Evolutionary conservation across 2,888 invertebrate genomes (phyloP).

Genomic region (Augiades crinisus): DNA sequence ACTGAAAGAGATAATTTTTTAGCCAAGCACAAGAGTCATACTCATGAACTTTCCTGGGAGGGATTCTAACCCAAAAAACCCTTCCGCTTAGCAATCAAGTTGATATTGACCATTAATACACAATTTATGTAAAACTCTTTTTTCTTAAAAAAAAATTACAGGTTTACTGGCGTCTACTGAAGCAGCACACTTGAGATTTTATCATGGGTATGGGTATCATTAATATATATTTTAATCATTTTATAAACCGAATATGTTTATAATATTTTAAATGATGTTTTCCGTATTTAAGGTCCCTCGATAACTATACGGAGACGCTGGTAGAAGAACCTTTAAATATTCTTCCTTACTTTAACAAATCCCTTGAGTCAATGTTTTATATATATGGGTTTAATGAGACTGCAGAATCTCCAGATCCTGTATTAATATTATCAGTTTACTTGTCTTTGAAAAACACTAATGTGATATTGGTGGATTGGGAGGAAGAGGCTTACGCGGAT

Average conservation of each 20-base stretch:
- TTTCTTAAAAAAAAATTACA: background rate
- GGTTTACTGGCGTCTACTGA: background rate
- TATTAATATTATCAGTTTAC: background rate
- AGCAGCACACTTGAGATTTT: background rate
- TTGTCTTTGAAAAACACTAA: background rate
- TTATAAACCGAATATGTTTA: background rate
- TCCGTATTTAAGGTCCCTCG: background rate
- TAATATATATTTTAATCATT: background rate
- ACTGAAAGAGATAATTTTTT: too few relatives aligned
- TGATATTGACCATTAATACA: too few relatives aligned
- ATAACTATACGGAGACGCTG: background rate
- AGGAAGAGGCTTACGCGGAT: background rate
- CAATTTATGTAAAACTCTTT: too few relatives aligned
- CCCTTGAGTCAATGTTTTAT: background rate
- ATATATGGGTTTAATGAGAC: slow-evolving; percentile 1
- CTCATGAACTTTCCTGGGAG: too few relatives aligned
- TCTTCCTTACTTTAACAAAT: background rate
- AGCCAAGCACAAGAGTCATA: too few relatives aligned
- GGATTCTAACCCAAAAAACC: too few relatives aligned
- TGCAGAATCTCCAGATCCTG: background rate
- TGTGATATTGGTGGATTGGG: background rate
- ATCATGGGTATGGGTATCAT: background rate
- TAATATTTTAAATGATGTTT: too few relatives aligned
- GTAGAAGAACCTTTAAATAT: background rate
- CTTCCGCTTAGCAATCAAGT: too few relatives aligned